phyloP scores from a whole-genome alignment of 1,140 invertebrate genomes.

The Trichoplusia ni region DNA sequence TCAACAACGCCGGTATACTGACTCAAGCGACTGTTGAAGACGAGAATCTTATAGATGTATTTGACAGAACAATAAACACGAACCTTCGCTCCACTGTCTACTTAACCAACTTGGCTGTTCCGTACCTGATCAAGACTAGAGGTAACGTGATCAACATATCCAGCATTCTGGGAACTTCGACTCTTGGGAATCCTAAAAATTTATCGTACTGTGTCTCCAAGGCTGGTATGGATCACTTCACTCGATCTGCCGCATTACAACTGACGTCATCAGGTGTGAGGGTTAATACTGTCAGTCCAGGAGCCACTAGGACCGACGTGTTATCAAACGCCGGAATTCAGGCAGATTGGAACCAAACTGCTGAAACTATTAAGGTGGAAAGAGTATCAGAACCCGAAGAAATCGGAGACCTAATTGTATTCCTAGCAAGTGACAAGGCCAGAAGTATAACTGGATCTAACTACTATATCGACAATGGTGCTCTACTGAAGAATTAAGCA shows the following conservation, averaged over 20 bases:
- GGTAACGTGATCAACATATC: slow-evolving; percentile 7
- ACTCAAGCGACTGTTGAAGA: slow-evolving; percentile 84
- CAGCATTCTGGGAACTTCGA: background rate
- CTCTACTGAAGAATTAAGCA: background rate
- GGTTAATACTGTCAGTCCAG: slow-evolving; percentile 10
- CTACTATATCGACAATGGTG: slow-evolving; percentile 5
- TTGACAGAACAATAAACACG: slow-evolving; percentile 84
- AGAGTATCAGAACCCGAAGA: slow-evolving; percentile 76
- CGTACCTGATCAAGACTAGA: slow-evolving; percentile 83
- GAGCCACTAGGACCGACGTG: slow-evolving; percentile 1
- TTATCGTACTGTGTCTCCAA: slow-evolving; percentile 15
- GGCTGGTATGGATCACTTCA: slow-evolving; percentile 24
- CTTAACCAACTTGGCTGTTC: slow-evolving; percentile 86
- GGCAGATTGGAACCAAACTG: background rate
- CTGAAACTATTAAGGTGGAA: slow-evolving; percentile 58
- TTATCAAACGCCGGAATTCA: background rate
- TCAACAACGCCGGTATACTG: slow-evolving; percentile 67
- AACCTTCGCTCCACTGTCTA: slow-evolving; percentile 86
- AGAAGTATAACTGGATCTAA: slow-evolving; percentile 9
- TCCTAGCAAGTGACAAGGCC: slow-evolving; percentile 78
- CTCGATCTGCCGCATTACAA: slow-evolving; percentile 1
- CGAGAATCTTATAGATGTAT: slow-evolving; percentile 84
- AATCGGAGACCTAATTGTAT: slow-evolving; percentile 81
- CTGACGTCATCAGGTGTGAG: slow-evolving; percentile 1
- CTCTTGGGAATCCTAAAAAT: background rate